These are phyloP conservation scores for Meandrusa payeni DNA, from an alignment of 2,888 invertebrate genomes.

Conservation along the genomic window DNA sequence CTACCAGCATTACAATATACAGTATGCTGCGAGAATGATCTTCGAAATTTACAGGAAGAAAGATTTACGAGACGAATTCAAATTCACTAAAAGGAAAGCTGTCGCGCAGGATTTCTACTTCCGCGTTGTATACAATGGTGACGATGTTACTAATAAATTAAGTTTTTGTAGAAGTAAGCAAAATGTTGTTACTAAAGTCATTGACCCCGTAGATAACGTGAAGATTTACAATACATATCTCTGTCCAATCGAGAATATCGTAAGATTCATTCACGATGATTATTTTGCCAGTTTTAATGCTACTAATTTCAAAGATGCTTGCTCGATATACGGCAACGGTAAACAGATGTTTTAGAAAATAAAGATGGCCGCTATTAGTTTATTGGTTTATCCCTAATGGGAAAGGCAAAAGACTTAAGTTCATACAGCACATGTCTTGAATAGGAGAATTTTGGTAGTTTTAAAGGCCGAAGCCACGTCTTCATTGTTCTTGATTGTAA, in stretches of 20 bases:
- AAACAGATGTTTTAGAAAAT: constrained; percentile 42
- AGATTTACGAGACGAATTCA: constrained; percentile 67
- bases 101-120: constrained; percentile 88
- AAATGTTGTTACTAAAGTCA: constrained; percentile 69
- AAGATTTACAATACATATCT: constrained; percentile 76
- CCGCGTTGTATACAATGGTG: constrained; percentile 91
- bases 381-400: too few relatives aligned
- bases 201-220: constrained; percentile 57
- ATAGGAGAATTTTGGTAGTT: too few relatives aligned
- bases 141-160: constrained; percentile 90
- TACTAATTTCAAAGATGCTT: constrained; percentile 94
- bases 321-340: constrained; percentile 66
- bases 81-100: constrained; percentile 78
- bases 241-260: constrained; percentile 93
- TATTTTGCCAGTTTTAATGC: constrained; percentile 91
- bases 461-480: too few relatives aligned
- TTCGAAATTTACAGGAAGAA: constrained; percentile 92
- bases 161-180: constrained; percentile 87
- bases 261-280: constrained; percentile 92
- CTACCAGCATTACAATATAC: constrained; percentile 85
- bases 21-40: constrained; percentile 92
- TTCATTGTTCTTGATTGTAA: too few relatives aligned
- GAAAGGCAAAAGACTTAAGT: too few relatives aligned
- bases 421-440: too few relatives aligned
- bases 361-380: constrained; percentile 1